phyloP scores from a whole-genome alignment of 2,888 invertebrate species.

The Pandemis cinnamomeana region DNA sequence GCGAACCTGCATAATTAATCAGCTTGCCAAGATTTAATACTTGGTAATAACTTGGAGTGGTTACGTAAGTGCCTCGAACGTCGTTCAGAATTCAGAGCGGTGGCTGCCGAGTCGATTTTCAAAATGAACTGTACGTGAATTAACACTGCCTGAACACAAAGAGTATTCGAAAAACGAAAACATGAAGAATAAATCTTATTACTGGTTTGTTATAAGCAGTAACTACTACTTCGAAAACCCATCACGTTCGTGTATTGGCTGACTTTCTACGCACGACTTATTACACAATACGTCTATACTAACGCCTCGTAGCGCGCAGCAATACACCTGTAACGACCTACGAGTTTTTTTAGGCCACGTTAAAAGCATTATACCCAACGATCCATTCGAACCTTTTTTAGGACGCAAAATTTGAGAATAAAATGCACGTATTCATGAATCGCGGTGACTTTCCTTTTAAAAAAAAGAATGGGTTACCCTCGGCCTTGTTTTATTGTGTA shows the following conservation, averaged over 20 bases:
- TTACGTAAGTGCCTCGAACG: slow-evolving; percentile 29
- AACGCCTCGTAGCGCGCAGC: background rate
- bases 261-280: slow-evolving; percentile 7
- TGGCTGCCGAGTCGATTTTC: slow-evolving; percentile 4
- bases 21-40: slow-evolving; percentile 44
- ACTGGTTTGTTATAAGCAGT: background rate
- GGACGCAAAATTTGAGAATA: slow-evolving; percentile 45
- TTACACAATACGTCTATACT: background rate
- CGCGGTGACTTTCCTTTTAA: slow-evolving; percentile 52
- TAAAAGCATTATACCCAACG: slow-evolving; percentile 44
- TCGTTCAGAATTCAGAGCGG: slow-evolving; percentile 25
- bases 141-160: background rate
- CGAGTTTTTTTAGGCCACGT: slow-evolving; percentile 40
- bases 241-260: background rate
- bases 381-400: slow-evolving; percentile 48
- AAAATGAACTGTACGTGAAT: slow-evolving; percentile 7
- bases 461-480: slow-evolving; percentile 50
- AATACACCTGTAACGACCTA: slow-evolving; percentile 8
- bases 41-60: slow-evolving; percentile 40
- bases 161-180: background rate
- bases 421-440: slow-evolving; percentile 55
- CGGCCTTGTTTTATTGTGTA: slow-evolving; percentile 53
- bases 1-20: slow-evolving; percentile 71
- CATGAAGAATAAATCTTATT: background rate
- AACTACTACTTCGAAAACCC: background rate